Evolutionary conservation across 2,113 vertebrate species (phyloP), one percentile per base, ranked within the genome.

Genomic region (Epinephelus moara): DNA sequence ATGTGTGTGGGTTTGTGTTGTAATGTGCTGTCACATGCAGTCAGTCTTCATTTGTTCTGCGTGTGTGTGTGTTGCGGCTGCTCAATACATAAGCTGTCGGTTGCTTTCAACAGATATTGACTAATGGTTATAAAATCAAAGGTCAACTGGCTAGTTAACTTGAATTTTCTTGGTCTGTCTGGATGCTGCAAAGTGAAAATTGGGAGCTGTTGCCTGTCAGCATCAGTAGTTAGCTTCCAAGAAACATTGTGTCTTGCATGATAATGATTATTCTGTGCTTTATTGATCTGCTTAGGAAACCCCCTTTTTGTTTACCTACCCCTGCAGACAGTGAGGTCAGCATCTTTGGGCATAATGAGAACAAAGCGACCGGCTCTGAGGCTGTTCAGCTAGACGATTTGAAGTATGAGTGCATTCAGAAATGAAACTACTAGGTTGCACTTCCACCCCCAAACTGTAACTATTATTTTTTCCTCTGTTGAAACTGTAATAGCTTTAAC

Each of bases 81-180:
- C 64, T 79, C 30, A 17, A 61, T 70, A 30, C 55, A 81, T 69
- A 21, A 37, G 67, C 53, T 33, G 14, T 82, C 63, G 73, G 21
- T 80, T 84, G 70, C 50, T 81, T 82, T 77, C 49, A 82, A 67
- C 57, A 81, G 49, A 70, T 88, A 88, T 70, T 75, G 64, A 90
- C 72, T 70, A 55, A 71, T 70, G 14, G 25, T 52, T 78, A 42
- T 67, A 30, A 64, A 91, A 81, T 73, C 56, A 82, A 90, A 91
- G 81, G 75, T 88, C 88, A 84, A 77, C 27, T 27, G 56, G 50
- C 56, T 80, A 56, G 45, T 87, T 89, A 81, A 59, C 50, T 71
- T 13, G 70, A 79, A 71, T 79, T 25, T 7, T 85, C 27, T 37
- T 64, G 52, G 66, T 25, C 68, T 82, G 63, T 76, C 81, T 67